A percentile compares a stretch with the other conserved stretches of the same genome.
Evolutionary conservation across 64 coral and sea anemone genomes (phyloP).

Genomic region (Porites lutea): DNA sequence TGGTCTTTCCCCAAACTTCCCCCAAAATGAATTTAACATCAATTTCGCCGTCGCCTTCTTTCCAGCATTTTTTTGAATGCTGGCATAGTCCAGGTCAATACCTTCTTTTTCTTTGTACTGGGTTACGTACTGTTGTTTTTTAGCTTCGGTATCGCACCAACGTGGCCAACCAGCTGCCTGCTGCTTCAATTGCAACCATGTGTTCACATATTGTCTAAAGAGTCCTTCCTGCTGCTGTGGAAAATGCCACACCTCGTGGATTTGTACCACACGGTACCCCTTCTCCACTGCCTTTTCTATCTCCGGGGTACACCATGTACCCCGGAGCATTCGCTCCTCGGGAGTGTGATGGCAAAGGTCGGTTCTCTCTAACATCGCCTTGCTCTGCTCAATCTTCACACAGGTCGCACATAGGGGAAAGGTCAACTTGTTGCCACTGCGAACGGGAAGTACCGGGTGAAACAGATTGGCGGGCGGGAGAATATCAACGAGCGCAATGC

Average conservation of each 20-base stretch:
- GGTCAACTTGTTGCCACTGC: background rate
- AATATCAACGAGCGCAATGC: conserved; percentile 6
- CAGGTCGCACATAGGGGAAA: conserved; percentile 24
- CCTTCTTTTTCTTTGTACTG: background rate
- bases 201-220: conserved; percentile 23
- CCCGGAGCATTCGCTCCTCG: background rate
- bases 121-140: conserved; percentile 6
- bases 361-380: background rate
- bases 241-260: conserved; percentile 50
- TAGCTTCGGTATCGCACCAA: conserved; percentile 9
- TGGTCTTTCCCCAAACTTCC: conserved; percentile 11
- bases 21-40: conserved; percentile 47
- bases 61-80: conserved; percentile 39
- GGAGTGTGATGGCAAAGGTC: background rate
- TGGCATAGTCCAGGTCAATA: background rate
- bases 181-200: conserved; percentile 47
- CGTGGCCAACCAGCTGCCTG: conserved; percentile 18
- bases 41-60: conserved; percentile 20
- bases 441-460: conserved; percentile 45
- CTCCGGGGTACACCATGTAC: conserved; percentile 32
- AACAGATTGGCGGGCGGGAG: conserved; percentile 19
- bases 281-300: background rate
- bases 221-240: background rate
- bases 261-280: conserved; percentile 34
- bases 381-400: background rate